A percentile compares a stretch with the other conserved stretches of the same genome.
These are phyloP conservation scores for Piprites chloris DNA, from an alignment of 2,113 vertebrate genomes.

Conservation along the genomic window DNA sequence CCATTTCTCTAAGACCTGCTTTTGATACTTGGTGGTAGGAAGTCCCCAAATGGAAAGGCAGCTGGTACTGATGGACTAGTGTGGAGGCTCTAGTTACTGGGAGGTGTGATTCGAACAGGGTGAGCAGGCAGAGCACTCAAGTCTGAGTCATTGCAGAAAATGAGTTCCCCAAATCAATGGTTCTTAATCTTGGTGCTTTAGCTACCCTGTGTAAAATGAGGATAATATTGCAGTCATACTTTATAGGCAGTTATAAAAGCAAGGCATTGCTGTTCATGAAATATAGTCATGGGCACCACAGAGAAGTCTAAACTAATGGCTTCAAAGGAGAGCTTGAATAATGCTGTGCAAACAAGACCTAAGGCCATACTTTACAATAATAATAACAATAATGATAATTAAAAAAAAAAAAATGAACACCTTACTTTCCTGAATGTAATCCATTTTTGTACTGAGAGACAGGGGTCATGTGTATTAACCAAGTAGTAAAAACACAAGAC, in stretches of 20 bases:
- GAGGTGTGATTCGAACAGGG: background rate
- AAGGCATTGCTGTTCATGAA: background rate
- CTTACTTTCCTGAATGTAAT: background rate
- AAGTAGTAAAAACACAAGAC: background rate
- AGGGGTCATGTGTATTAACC: background rate
- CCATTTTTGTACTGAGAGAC: background rate
- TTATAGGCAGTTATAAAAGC: background rate
- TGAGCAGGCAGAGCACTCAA: background rate
- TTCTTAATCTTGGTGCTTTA: background rate
- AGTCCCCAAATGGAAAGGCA: background rate
- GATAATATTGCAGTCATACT: background rate
- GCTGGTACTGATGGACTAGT: background rate
- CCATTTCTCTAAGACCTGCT: background rate
- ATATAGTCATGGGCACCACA: background rate
- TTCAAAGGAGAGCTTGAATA: background rate
- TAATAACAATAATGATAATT: background rate
- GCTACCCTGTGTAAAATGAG: background rate
- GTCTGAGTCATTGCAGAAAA: background rate
- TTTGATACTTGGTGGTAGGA: background rate
- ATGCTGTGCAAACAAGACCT: background rate
- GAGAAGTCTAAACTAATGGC: slow-evolving; percentile 6
- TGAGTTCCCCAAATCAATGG: background rate
- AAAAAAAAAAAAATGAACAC: no score
- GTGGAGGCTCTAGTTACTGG: background rate
- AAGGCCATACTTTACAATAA: background rate